phyloP scores from a whole-genome alignment of 2,113 vertebrate genomes.

The Gobius niger region DNA sequence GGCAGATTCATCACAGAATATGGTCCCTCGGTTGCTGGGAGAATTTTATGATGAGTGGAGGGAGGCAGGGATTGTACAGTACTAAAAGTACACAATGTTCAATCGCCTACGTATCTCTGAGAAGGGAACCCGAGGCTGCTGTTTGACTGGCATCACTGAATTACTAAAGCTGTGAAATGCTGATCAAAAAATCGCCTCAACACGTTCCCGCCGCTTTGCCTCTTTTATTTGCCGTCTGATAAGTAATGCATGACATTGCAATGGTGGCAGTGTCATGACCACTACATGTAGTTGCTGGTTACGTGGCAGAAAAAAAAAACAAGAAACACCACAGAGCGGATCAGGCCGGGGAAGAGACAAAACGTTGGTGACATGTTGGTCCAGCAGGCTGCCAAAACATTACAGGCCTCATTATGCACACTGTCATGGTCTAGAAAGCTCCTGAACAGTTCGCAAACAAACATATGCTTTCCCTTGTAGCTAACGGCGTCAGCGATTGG shows the following conservation, averaged over 20 bases:
- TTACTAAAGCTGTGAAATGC: background rate
- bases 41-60: conserved; percentile 16
- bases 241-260: background rate
- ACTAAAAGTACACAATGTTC: conserved; percentile 15
- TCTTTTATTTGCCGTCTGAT: background rate
- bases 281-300: background rate
- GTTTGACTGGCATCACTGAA: background rate
- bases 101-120: background rate
- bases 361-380: conserved; percentile 7
- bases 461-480: background rate
- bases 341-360: background rate
- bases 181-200: background rate
- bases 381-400: conserved; percentile 7
- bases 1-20: conserved; percentile 12
- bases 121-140: background rate
- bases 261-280: background rate
- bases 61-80: conserved; percentile 12
- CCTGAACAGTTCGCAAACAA: background rate
- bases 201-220: background rate
- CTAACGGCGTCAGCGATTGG: background rate
- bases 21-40: background rate
- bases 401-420: conserved; percentile 2
- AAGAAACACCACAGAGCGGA: background rate
- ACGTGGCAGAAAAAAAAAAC: background rate
- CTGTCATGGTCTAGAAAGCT: background rate